A percentile compares a stretch with the other conserved stretches of the same genome.
Conservation (phyloP, 2,113 vertebrate species). For the Pyrgilauda ruficollis region DNA sequence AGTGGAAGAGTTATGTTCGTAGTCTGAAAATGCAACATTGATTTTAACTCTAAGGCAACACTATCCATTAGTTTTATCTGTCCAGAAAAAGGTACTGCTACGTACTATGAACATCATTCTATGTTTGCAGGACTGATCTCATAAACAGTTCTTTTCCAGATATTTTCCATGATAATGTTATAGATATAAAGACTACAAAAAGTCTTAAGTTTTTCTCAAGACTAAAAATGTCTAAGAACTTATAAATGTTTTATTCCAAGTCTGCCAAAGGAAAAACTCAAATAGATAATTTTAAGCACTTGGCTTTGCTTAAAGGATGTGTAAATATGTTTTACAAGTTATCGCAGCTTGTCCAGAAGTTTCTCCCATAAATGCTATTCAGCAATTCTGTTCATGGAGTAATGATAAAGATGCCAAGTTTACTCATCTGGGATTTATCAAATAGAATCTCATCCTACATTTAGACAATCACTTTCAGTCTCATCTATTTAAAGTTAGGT, state of each 20-base stretch:
- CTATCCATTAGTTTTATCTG: not conserved
- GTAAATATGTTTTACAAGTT: constrained; percentile 8
- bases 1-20: not conserved
- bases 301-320: not conserved
- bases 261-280: not conserved
- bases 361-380: not conserved
- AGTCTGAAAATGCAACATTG: not conserved
- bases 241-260: not conserved
- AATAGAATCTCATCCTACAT: not conserved
- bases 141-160: not conserved
- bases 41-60: not conserved
- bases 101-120: not conserved
- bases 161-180: not conserved
- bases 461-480: not conserved
- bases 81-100: not conserved
- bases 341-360: not conserved
- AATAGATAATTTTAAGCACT: not conserved
- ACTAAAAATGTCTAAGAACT: not conserved
- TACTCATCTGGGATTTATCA: constrained; percentile 6
- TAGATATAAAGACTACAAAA: not conserved
- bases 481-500: not conserved
- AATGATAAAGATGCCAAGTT: not conserved
- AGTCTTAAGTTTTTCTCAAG: not conserved
- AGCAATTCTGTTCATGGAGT: not conserved
- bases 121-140: not conserved